Percentiles rank a stretch among this genome's conserved stretches.
These are phyloP conservation scores for Trichonephila inaurata DNA, from an alignment of 1,140 invertebrate species.

Conservation along the genomic window DNA sequence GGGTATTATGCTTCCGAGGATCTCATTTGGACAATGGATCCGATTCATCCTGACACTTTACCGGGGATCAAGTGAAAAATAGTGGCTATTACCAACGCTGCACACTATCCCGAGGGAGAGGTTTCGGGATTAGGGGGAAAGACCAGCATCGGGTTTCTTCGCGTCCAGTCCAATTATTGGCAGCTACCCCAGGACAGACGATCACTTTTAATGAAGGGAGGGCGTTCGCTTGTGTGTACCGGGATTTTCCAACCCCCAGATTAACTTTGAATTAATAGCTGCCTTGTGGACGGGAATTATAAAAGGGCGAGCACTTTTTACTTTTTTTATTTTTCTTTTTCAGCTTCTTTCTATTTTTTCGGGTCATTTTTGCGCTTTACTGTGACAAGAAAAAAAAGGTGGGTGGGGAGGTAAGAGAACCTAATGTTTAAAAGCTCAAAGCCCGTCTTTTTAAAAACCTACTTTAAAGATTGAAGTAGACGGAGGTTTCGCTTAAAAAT, in stretches of 20 bases:
- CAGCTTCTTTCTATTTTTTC: neutral
- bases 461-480: slow-evolving; percentile 34
- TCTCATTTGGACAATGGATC: slow-evolving; percentile 77
- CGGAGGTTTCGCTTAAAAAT: slow-evolving; percentile 19
- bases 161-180: slow-evolving; percentile 76
- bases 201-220: slow-evolving; percentile 77
- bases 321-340: neutral
- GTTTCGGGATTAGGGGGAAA: slow-evolving; percentile 61
- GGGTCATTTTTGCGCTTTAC: slow-evolving; percentile 49
- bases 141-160: slow-evolving; percentile 63
- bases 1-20: slow-evolving; percentile 74
- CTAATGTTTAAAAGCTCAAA: slow-evolving; percentile 50
- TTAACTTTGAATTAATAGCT: slow-evolving; percentile 76
- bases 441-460: slow-evolving; percentile 2
- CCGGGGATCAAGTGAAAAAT: slow-evolving; percentile 77
- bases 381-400: neutral
- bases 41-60: slow-evolving; percentile 77
- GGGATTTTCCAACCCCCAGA: slow-evolving; percentile 58
- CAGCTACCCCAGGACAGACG: slow-evolving; percentile 68
- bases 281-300: slow-evolving; percentile 65
- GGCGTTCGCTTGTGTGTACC: slow-evolving; percentile 13
- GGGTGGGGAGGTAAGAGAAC: neutral
- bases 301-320: neutral
- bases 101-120: slow-evolving; percentile 50
- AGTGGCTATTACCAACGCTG: slow-evolving; percentile 76